Evolutionary conservation across 2,113 vertebrate genomes (phyloP), one percentile per base, ranked within the genome.

Genomic region (Cariama cristata): DNA sequence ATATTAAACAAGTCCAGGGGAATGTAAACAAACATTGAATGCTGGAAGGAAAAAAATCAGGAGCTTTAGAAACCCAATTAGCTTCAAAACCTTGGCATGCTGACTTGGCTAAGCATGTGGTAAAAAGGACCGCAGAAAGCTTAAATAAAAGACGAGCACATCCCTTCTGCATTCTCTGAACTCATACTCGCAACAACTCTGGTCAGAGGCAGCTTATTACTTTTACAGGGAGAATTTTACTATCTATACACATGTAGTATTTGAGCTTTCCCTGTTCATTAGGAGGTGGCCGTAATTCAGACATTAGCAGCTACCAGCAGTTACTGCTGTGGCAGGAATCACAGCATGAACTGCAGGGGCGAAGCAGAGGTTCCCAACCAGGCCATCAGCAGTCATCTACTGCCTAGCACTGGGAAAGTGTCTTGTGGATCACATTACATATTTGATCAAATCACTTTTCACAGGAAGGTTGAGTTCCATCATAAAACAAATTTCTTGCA

Each of bases 21-120:
- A 97, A 96, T 96, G 89, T 91, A 95, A 95, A 94, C 96, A 97
- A 96, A 96, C 84, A 79, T 11, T 76, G 86, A 69, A 58, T 52
- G 80, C 74, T 97, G 86, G 86, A 96, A 89, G 66, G 69, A 89
- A 91, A 96, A 71, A 64, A 96, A 91, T 76, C 62, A 82, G 89
- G 58, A 97, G 89, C 86, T 97, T 87, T 68, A 95, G 74, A 87
- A 97, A 96, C 60, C 91, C 62, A 96, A 96, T 97, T 96, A 96
- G 62, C 93, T 90, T 90, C 66, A 59, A 95, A 97, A 73, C 62
- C 58, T 89, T 95, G 94, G 93, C 91, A 93, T 30, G 28, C 71
- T 90, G 79, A 88, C 89, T 95, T 90, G 93, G 91, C 74, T 60
- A 80, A 85, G 89, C 74, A 76, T 15, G 30, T 50, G 55, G 83